Base-by-base conservation (phyloP, 92 coral and sea anemone species). In the Actinostola sp. region DNA sequence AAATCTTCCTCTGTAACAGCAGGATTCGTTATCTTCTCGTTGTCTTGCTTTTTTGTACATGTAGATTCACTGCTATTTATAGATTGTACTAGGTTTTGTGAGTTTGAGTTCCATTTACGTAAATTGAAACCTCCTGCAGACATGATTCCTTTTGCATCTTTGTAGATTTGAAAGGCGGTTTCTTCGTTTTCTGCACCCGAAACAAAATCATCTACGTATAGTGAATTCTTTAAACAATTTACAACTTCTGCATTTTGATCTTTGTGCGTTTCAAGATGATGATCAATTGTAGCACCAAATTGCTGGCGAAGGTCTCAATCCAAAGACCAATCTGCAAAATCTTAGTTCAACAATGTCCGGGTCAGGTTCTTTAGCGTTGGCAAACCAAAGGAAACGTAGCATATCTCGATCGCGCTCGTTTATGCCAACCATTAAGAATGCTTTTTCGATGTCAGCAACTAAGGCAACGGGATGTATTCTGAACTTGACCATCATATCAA, bases 371-470 rank as follows among this genome's bases (percentile, higher is more conserved):
- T 60, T 51, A 11, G 78, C 76, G 50, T 85, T 73, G 8, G 66
- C 65, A 14, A 75, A 56, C 83, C 88, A 83, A 42, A 84, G 61
- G 26, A 83, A 62, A 62, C 83, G 81, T 43, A 76, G 31, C 82
- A 83, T 83, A 43, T 83, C 66, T 46, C 51, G 71, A 63, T 83
- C 82, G 0, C 51, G 16, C 52, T 76, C 62, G 78, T 70, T 63
- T 24, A 83, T 75, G 24, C 88, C 82, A 2, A 78, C 67, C 72
- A 71, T 58, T 6, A 72, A 45, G 23, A 75, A 66, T 1, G 82
- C 72, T 72, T 80, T 80, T 63, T 80, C 73, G 32, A 80, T 80
- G 73, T 80, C 85, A 16, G 71, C 63, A 1, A 34, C 26, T 15
- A 79, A 8, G 7, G 77, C 70, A 3, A 79, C 32, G 38, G 34